phyloP scores from a whole-genome alignment of 1,140 invertebrate species.

The Potamilus streckersoni region DNA sequence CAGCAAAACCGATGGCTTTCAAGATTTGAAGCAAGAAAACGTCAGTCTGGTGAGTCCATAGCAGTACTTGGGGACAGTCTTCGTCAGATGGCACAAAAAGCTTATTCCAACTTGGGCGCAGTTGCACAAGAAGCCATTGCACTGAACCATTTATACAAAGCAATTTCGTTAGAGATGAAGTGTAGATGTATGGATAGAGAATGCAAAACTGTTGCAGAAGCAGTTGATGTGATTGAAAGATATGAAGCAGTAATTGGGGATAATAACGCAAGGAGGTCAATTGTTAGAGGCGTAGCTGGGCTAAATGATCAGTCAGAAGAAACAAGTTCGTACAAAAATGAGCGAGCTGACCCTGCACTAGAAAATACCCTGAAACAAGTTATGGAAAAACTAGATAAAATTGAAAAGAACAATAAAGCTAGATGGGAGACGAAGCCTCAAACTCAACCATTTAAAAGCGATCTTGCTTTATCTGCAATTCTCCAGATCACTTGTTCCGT shows the following conservation, averaged over 20 bases:
- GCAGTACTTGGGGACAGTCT: no score
- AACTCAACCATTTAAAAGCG: neutral
- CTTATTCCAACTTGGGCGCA: no score
- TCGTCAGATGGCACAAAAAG: neutral
- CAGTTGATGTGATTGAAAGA: constrained; percentile 15
- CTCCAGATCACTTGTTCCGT: no score
- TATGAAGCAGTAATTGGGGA: constrained; percentile 23
- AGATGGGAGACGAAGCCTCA: neutral
- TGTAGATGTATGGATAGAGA: constrained; percentile 16
- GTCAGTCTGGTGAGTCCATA: no score
- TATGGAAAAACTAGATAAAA: neutral
- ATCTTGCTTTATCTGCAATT: neutral
- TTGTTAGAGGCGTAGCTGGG: neutral
- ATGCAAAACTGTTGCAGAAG: constrained; percentile 14
- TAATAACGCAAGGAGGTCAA: neutral
- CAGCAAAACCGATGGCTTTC: no score
- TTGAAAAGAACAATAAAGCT: neutral
- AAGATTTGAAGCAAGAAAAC: no score
- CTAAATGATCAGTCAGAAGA: no score
- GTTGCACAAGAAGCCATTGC: constrained; percentile 18
- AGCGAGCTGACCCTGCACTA: neutral
- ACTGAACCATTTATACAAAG: constrained; percentile 5
- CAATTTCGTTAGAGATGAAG: constrained; percentile 5
- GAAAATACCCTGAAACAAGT: neutral
- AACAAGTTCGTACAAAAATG: no score